Conservation (phyloP, 2,113 vertebrate species). For the Ictalurus punctatus region DNA sequence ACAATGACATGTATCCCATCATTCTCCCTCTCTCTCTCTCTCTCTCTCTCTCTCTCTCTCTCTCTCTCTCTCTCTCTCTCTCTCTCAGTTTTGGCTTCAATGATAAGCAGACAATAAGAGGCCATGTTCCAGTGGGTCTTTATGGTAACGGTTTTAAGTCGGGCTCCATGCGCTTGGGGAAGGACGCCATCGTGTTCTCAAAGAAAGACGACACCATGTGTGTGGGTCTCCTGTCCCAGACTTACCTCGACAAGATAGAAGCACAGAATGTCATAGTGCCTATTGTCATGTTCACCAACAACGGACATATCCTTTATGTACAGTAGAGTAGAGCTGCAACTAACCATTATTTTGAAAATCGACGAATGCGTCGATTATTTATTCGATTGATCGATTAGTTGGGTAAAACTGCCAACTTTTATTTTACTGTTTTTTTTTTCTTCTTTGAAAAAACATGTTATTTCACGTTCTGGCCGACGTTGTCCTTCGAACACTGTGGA, state of each 20-base stretch:
- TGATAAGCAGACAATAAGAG: slow-evolving; percentile 84
- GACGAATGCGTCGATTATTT: too few species aligned
- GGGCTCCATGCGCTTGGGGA: slow-evolving; percentile 94
- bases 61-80: slow-evolving; percentile 46
- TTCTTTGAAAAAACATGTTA: too few species aligned
- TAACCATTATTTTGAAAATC: too few species aligned
- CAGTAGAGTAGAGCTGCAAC: too few species aligned
- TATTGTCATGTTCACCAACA: slow-evolving; percentile 71
- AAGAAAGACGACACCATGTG: slow-evolving; percentile 80
- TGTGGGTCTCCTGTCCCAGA: slow-evolving; percentile 93
- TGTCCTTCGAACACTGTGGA: too few species aligned
- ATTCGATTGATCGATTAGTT: too few species aligned
- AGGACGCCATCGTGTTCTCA: slow-evolving; percentile 91
- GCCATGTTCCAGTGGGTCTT: slow-evolving; percentile 83
- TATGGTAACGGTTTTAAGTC: slow-evolving; percentile 99
- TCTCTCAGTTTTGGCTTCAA: slow-evolving; percentile 89
- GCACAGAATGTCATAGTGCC: slow-evolving; percentile 87
- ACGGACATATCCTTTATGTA: slow-evolving; percentile 54
- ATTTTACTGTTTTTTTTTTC: too few species aligned
- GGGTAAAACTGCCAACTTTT: too few species aligned
- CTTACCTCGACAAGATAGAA: slow-evolving; percentile 78
- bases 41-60: neutral
- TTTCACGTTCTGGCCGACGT: too few species aligned
- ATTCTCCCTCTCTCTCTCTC: neutral
- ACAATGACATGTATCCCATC: neutral